These are phyloP conservation scores for Diarsia brunnea DNA, from an alignment of 2,888 invertebrate species.

Conservation along the genomic window DNA sequence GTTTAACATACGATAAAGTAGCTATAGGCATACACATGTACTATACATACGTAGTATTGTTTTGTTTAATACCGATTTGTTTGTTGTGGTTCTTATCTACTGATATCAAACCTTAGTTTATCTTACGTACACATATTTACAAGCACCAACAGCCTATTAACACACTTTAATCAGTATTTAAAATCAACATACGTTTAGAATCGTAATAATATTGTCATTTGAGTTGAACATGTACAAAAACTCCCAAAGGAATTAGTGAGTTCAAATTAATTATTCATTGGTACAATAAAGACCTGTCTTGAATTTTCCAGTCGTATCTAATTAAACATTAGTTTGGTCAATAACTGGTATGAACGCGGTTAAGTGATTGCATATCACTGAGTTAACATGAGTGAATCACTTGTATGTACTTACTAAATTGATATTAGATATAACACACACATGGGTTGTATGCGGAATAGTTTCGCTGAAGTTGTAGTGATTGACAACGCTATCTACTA, in stretches of 20 bases:
- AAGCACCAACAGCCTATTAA: conserved; percentile 51
- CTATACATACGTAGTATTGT: conserved; percentile 27
- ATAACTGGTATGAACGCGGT: conserved; percentile 34
- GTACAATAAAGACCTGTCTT: background rate
- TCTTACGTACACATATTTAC: conserved; percentile 31
- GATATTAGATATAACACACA: conserved; percentile 27
- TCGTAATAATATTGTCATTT: conserved; percentile 14
- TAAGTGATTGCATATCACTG: conserved; percentile 53
- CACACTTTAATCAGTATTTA: conserved; percentile 45
- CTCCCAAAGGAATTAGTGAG: conserved; percentile 10
- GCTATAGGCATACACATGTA: background rate
- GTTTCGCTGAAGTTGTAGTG: background rate
- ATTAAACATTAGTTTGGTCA: conserved; percentile 44
- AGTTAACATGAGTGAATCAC: conserved; percentile 40
- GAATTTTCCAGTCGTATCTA: conserved; percentile 24
- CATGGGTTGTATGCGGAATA: background rate
- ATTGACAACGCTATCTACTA: conserved; percentile 1
- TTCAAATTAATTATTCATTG: conserved; percentile 21
- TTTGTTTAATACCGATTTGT: conserved; percentile 53
- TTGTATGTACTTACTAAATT: conserved; percentile 32
- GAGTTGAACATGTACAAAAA: conserved; percentile 11
- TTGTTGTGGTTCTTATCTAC: conserved; percentile 57
- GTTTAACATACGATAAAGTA: conserved; percentile 1
- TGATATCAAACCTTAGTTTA: conserved; percentile 56
- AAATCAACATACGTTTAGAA: conserved; percentile 23